These are phyloP conservation scores for Pardalotus punctatus DNA, from an alignment of 2,113 vertebrate species.

Conservation along the genomic window DNA sequence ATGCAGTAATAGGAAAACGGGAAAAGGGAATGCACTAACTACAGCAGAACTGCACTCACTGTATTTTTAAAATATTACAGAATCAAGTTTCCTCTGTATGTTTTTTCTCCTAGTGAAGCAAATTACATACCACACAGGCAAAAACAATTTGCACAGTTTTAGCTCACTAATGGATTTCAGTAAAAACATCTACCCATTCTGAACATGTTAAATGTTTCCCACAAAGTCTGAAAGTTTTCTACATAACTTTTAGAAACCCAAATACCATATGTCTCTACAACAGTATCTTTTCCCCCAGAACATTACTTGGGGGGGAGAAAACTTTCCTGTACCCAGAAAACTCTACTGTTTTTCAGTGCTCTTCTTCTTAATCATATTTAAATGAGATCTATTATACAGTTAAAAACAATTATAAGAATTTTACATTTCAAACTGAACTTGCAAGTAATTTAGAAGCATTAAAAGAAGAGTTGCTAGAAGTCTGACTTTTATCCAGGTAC, in stretches of 20 bases:
- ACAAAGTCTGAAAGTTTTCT: background rate
- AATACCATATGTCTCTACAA: background rate
- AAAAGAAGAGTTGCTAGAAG: background rate
- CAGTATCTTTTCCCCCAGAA: background rate
- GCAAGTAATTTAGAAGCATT: background rate
- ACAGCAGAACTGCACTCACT: background rate
- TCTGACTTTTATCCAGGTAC: background rate
- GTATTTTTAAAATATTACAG: background rate
- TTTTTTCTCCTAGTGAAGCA: background rate
- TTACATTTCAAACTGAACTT: background rate
- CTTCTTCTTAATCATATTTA: background rate
- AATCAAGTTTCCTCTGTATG: background rate
- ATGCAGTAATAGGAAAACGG: constrained; percentile 1
- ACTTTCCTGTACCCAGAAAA: background rate
- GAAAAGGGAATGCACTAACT: background rate
- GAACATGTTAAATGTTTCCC: background rate
- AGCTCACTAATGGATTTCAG: background rate
- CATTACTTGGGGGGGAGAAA: background rate
- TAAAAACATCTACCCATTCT: background rate
- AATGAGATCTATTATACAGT: background rate
- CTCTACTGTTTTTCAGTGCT: background rate
- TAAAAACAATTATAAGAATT: background rate
- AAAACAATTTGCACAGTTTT: background rate
- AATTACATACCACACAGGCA: background rate
- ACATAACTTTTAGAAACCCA: background rate